Percentiles rank a stretch among this genome's conserved stretches.
Conservation (phyloP, 2,888 invertebrate species). For the Napeogenes inachia region DNA sequence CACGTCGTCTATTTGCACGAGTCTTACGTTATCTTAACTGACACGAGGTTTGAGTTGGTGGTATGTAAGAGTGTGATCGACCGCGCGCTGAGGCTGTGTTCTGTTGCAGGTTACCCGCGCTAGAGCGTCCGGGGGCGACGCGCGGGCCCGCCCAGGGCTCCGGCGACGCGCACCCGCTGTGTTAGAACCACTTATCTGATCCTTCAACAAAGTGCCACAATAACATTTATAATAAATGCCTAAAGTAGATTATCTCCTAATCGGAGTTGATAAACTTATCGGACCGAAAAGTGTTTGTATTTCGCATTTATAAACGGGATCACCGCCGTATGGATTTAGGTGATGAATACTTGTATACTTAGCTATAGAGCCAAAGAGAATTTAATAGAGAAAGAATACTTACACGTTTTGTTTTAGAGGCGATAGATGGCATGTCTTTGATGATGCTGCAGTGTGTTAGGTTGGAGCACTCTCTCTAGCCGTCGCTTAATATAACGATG, state of each 20-base stretch:
- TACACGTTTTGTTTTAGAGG: no score
- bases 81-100: not conserved
- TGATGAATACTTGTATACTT: not conserved
- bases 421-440: no score
- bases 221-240: conserved; percentile 20
- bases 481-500: not conserved
- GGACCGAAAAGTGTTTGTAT: conserved; percentile 11
- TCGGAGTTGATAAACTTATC: conserved; percentile 23
- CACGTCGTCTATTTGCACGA: conserved; percentile 39
- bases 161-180: not conserved
- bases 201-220: conserved; percentile 19
- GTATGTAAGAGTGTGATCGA: not conserved
- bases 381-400: not conserved
- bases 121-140: conserved; percentile 46
- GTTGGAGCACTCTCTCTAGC: no score
- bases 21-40: conserved; percentile 44
- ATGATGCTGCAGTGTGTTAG: no score
- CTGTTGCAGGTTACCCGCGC: conserved; percentile 59
- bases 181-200: conserved; percentile 9
- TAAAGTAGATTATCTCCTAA: conserved; percentile 16
- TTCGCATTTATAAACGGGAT: not conserved
- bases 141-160: not conserved
- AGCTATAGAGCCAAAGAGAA: conserved; percentile 5
- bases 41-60: not conserved
- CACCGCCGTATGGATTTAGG: not conserved